A percentile compares a stretch with the other conserved stretches of the same genome.
phyloP scores from a whole-genome alignment of 2,888 invertebrate genomes.

The Drosophila paramelanica region DNA sequence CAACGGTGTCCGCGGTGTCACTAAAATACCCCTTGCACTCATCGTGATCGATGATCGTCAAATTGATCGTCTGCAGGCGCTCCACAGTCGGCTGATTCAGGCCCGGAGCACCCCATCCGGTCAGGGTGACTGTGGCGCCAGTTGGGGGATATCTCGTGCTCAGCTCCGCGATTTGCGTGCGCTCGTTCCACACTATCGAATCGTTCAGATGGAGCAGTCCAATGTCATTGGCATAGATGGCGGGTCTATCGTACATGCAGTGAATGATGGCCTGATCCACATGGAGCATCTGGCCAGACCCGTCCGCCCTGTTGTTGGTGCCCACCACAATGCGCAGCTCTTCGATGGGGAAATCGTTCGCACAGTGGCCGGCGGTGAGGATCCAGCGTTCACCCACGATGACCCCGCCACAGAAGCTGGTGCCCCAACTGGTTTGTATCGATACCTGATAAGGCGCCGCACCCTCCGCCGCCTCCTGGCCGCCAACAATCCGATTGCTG shows the following conservation, averaged over 20 bases:
- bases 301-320: conserved; percentile 56
- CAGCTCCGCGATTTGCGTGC: conserved; percentile 86
- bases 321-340: conserved; percentile 70
- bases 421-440: conserved; percentile 65
- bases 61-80: conserved; percentile 86
- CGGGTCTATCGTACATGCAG: conserved; percentile 68
- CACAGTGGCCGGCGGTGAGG: conserved; percentile 81
- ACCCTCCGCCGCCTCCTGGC: conserved; percentile 66
- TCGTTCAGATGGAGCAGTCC: conserved; percentile 87
- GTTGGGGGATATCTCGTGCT: conserved; percentile 69
- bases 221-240: conserved; percentile 87
- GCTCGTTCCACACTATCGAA: conserved; percentile 86
- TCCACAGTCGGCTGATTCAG: conserved; percentile 85
- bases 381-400: conserved; percentile 75
- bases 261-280: conserved; percentile 60
- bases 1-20: conserved; percentile 85
- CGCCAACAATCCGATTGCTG: conserved; percentile 74
- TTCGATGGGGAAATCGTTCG: conserved; percentile 53
- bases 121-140: conserved; percentile 86
- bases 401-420: conserved; percentile 79
- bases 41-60: conserved; percentile 86
- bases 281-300: conserved; percentile 59
- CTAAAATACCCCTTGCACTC: conserved; percentile 84
- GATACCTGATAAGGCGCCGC: conserved; percentile 82
- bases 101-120: conserved; percentile 87